Base-by-base conservation (phyloP, 2,888 invertebrate species). In the Lepeophtheirus nordmannii region DNA sequence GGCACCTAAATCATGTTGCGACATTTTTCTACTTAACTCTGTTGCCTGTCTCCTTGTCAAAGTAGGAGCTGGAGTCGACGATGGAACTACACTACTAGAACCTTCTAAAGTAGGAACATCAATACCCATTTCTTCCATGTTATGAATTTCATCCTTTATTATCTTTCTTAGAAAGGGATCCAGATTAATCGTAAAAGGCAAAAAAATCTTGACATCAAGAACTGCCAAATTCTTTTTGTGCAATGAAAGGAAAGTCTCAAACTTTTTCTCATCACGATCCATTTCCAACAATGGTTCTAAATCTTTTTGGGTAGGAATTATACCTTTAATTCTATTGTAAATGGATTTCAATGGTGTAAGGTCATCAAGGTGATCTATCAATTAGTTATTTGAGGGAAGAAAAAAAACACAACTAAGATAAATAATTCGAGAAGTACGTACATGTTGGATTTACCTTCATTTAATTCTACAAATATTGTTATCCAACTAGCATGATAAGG, bases 141-240 rank as follows among this genome's bases (percentile, higher is more conserved):
- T 70, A 38, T 40, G n/a, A 56, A 64, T 70, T 72, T 75, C 62
- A 88, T 90, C 96, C 82, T 93, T 89, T 68, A 97, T 91, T 67
- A 92, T 87, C 79, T 97, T 97, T 74, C 93, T 86, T 68, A 98
- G 83, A 75, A 94, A 97, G 0, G 98, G 98, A 79, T 98, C 98
- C 67, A 98, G 80, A 76, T 97, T 98, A 72, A 96, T 96, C 17
- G 97, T 96, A 76, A 97, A 98, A 0, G 97, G 96, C 68, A 97
- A 80, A 77, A 98, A 97, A 73, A 93, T 87, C 74, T 92, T 89
- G 73, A 98, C 81, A 74, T 92, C 73, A 46, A 70, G 69, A 61
- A 74, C 70, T 40, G 71, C 71, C 46, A 74, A 67, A 14, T 71
- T 71, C 46, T 69, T 72, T 46, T 73, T 72, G 75, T 93, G 92